Evolutionary conservation across 2,888 invertebrate genomes (phyloP).

Genomic region (Drosophila bunnanda): DNA sequence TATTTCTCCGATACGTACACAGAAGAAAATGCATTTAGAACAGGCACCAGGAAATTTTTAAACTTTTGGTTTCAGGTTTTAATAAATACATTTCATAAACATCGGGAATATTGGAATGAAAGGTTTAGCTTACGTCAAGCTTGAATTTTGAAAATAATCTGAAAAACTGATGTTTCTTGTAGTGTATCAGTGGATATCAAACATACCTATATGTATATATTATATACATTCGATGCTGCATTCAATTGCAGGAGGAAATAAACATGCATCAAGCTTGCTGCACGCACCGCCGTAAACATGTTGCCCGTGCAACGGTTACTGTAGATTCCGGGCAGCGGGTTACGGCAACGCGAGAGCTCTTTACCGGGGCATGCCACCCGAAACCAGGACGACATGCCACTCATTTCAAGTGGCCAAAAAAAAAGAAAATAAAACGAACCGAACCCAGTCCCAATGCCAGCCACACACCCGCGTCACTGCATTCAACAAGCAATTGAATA

Average conservation of each 20-base stretch:
- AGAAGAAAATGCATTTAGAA: background rate
- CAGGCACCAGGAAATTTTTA: too few relatives aligned
- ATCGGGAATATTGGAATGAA: background rate
- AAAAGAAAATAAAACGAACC: constrained; percentile 16
- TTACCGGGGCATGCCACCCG: constrained; percentile 55
- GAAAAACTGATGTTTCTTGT: background rate
- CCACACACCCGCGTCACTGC: constrained; percentile 62
- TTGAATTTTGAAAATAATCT: background rate
- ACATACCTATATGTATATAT: constrained; percentile 2
- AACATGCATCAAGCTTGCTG: constrained; percentile 66
- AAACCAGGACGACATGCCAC: constrained; percentile 68
- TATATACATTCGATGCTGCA: constrained; percentile 49
- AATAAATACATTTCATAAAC: background rate
- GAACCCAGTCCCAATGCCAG: constrained; percentile 5
- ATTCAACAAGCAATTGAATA: constrained; percentile 77
- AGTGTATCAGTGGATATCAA: background rate
- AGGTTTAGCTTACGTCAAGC: background rate
- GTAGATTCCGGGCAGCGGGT: constrained; percentile 4
- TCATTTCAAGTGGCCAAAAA: constrained; percentile 64
- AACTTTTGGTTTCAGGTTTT: background rate
- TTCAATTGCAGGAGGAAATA: constrained; percentile 60
- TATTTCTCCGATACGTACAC: constrained; percentile 1
- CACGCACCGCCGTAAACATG: constrained; percentile 74
- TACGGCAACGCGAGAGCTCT: constrained; percentile 3
- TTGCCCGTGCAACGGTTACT: constrained; percentile 52